phyloP scores from a whole-genome alignment of 2,113 vertebrate genomes.

The Brachirus orientalis region DNA sequence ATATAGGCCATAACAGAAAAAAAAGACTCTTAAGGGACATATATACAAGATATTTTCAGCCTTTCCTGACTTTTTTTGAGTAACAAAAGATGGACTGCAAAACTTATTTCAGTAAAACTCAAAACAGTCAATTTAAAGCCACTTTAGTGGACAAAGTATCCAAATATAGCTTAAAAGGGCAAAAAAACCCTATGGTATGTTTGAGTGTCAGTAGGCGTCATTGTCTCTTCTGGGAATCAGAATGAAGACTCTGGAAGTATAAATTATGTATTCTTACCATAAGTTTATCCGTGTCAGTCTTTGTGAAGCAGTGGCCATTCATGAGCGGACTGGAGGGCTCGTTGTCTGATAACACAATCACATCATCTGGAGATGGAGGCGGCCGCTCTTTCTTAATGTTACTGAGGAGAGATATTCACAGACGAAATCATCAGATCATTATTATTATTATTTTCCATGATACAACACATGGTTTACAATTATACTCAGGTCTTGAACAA shows the following conservation, averaged over 20 bases:
- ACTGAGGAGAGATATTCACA: slow-evolving; percentile 64
- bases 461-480: background rate
- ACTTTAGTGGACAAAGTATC: background rate
- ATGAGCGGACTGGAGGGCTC: slow-evolving; percentile 91
- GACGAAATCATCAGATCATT: too few species aligned
- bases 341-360: slow-evolving; percentile 94
- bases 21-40: background rate
- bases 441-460: background rate
- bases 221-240: too few species aligned
- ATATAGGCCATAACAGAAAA: background rate
- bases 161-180: background rate
- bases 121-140: background rate
- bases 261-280: slow-evolving; percentile 82
- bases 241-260: background rate
- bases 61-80: background rate
- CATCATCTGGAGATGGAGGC: slow-evolving; percentile 89
- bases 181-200: too few species aligned
- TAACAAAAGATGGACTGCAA: background rate
- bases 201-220: background rate
- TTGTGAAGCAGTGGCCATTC: slow-evolving; percentile 88
- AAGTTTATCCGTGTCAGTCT: slow-evolving; percentile 89
- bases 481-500: background rate
- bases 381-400: slow-evolving; percentile 88
- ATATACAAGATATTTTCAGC: background rate
- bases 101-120: too few species aligned